These are phyloP conservation scores for Periophthalmus modestus DNA, from an alignment of 2,113 vertebrate species.

Conservation along the genomic window DNA sequence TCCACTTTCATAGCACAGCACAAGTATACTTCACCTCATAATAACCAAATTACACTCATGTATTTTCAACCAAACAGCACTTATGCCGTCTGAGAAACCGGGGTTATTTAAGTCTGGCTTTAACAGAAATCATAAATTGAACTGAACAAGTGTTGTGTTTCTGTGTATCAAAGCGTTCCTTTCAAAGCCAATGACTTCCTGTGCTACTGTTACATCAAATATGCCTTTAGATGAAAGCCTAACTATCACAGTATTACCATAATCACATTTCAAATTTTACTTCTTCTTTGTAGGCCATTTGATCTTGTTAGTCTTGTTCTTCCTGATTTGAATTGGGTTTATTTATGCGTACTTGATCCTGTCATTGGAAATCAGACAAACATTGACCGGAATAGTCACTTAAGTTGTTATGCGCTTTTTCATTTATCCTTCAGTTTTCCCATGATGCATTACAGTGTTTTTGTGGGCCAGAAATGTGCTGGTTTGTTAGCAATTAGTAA, in stretches of 20 bases:
- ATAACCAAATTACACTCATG: slow-evolving; percentile 19
- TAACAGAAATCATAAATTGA: slow-evolving; percentile 28
- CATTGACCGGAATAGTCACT: slow-evolving; percentile 2
- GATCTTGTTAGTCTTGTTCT: slow-evolving; percentile 33
- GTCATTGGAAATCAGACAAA: slow-evolving; percentile 22
- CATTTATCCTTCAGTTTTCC: slow-evolving; percentile 9
- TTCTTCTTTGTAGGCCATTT: slow-evolving; percentile 46
- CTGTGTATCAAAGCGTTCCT: slow-evolving; percentile 35
- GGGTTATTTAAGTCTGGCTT: slow-evolving; percentile 37
- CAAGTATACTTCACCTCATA: slow-evolving; percentile 18
- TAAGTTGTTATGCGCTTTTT: slow-evolving; percentile 11
- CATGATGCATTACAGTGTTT: slow-evolving; percentile 3
- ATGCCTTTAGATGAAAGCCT: slow-evolving; percentile 51
- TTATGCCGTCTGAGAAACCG: slow-evolving; percentile 21
- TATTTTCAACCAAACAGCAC: slow-evolving; percentile 25
- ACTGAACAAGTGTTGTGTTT: slow-evolving; percentile 30
- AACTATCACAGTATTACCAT: slow-evolving; percentile 56
- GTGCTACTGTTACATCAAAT: slow-evolving; percentile 47
- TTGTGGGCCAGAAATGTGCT: slow-evolving; percentile 26
- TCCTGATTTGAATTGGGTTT: slow-evolving; percentile 49
- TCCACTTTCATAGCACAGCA: neutral
- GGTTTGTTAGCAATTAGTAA: slow-evolving; percentile 15
- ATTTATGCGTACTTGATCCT: slow-evolving; percentile 24
- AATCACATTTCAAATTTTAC: slow-evolving; percentile 58
- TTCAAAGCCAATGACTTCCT: slow-evolving; percentile 42